These are phyloP conservation scores for Monarcha castaneiventris DNA, from an alignment of 2,113 vertebrate species.

Conservation along the genomic window DNA sequence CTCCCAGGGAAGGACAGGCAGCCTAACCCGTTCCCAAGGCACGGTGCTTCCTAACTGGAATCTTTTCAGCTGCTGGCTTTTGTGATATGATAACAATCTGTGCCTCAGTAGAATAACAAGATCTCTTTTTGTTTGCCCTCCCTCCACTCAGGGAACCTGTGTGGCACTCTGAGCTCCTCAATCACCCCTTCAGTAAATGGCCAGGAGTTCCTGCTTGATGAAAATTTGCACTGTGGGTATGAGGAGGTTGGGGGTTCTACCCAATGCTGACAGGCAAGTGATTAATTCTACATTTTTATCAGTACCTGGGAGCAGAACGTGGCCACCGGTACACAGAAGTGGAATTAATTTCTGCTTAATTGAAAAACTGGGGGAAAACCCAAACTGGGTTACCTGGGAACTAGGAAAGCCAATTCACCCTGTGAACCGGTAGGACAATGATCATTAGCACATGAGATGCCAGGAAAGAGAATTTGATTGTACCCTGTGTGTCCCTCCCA, in stretches of 20 bases:
- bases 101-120: background rate
- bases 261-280: background rate
- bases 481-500: background rate
- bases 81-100: background rate
- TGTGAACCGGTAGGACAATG: background rate
- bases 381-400: background rate
- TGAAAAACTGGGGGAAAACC: background rate
- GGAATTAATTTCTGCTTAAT: background rate
- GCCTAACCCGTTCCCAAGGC: background rate
- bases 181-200: background rate
- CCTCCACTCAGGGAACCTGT: background rate
- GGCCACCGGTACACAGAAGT: background rate
- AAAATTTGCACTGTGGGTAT: background rate
- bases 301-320: background rate
- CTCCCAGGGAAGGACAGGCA: background rate
- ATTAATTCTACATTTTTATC: constrained; percentile 6
- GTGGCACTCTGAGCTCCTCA: background rate
- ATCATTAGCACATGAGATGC: background rate
- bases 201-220: background rate
- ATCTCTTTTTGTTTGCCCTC: background rate
- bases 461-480: background rate
- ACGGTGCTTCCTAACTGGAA: background rate
- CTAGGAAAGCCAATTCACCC: background rate
- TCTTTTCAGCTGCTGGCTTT: background rate
- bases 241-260: background rate